These are phyloP conservation scores for Esox niger DNA, from an alignment of 2,113 vertebrate species.

Conservation along the genomic window DNA sequence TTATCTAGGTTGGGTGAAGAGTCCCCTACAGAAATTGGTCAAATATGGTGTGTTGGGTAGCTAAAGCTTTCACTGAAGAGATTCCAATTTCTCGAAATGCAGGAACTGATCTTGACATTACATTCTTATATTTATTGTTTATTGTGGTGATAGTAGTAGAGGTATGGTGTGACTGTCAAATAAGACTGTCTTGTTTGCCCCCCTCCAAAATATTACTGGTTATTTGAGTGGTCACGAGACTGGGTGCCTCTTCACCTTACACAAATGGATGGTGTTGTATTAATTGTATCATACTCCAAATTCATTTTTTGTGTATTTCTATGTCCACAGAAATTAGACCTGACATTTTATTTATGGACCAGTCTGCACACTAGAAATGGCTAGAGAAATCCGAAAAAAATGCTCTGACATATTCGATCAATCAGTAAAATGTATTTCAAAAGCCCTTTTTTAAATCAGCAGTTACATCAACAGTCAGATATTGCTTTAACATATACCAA, in stretches of 20 bases:
- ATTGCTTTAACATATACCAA: no score
- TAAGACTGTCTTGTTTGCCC: conserved; percentile 51
- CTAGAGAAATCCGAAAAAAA: conserved; percentile 28
- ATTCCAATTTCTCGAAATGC: conserved; percentile 43
- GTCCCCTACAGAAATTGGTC: no score
- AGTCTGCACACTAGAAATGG: background rate
- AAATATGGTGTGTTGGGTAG: background rate
- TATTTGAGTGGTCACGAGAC: conserved; percentile 31
- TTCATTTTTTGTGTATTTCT: background rate
- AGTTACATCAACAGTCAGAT: no score
- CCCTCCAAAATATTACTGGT: conserved; percentile 55
- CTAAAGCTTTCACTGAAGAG: background rate
- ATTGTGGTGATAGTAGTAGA: conserved; percentile 22
- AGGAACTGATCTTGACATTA: conserved; percentile 38
- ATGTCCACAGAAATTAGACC: conserved; percentile 8
- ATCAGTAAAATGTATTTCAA: no score
- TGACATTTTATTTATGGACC: conserved; percentile 47
- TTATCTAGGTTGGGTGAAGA: no score
- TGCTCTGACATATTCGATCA: no score
- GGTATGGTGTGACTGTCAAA: conserved; percentile 47
- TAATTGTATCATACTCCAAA: background rate
- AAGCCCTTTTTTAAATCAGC: no score
- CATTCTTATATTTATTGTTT: conserved; percentile 14
- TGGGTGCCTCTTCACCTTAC: conserved; percentile 39
- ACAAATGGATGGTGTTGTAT: conserved; percentile 23